Evolutionary conservation across 2,113 vertebrate species (phyloP), one percentile per base, ranked within the genome.

Genomic region (Canis aureus): DNA sequence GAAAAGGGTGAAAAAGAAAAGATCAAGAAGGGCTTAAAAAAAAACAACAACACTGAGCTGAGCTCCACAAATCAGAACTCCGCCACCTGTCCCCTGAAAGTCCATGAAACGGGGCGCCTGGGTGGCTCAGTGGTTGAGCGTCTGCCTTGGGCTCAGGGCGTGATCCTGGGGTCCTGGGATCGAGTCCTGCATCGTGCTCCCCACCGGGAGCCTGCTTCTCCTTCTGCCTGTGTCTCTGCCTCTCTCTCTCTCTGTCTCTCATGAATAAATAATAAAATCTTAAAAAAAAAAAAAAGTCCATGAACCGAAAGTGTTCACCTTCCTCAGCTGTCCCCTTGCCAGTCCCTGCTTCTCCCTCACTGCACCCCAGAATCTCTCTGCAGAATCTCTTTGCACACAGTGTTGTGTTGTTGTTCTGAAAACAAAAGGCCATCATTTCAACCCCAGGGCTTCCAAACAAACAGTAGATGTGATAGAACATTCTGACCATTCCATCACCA

Each of bases 401-500:
- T 35, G 29, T 32, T 22, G 32, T 49, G 73, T 20, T 53, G 8
- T 5, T 17, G 66, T 80, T 91, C 62, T 35, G 19, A 53, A 94
- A 91, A 49, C 84, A 55, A 8, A 95, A 94, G 86, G 49, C 59
- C 94, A 57, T 73, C 91, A 73, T 80, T 96, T 87, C 35, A 38
- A 35, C 20, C 29, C 0, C 73, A 0, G 53, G 76, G 81, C 89
- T 92, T 89, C 20, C 59, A 98, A 95, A 98, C 3, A 25, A 87
- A 96, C 0, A 69, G 91, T 9, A 62, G 97, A 81, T 51, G 55
- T 67, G 93, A 97, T 15, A 80, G 83, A 97, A 97, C 97, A 96
- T 69, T 94, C 55, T 59, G 66, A 96, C 8, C 95, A 96, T 97
- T 97, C 97, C 97, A 89, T n/a, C 38, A 35, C 87, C 97, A 62